These are phyloP conservation scores for Drosophila punjabiensis DNA, from an alignment of 1,140 invertebrate genomes.

Conservation along the genomic window DNA sequence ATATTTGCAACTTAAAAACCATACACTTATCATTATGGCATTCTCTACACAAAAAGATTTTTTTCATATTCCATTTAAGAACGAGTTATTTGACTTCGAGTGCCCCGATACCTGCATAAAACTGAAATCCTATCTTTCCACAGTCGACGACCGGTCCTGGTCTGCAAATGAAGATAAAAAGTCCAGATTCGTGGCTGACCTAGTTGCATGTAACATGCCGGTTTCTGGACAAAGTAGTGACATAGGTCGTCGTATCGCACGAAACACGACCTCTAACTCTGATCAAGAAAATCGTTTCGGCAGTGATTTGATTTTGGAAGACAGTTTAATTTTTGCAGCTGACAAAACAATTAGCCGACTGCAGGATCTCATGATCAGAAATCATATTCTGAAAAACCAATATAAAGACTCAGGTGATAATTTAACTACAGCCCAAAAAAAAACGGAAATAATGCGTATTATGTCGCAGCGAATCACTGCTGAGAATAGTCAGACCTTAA, in stretches of 20 bases:
- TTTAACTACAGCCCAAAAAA: neutral
- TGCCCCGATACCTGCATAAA: slow-evolving; percentile 66
- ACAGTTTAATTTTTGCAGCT: slow-evolving; percentile 5
- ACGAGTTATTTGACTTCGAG: slow-evolving; percentile 48
- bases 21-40: slow-evolving; percentile 51
- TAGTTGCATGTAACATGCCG: slow-evolving; percentile 61
- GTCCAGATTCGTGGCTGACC: slow-evolving; percentile 64
- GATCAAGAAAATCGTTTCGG: neutral
- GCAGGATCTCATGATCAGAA: slow-evolving; percentile 1
- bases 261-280: neutral
- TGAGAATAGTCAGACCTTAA: neutral
- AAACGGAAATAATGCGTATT: neutral
- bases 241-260: neutral
- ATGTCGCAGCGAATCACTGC: neutral
- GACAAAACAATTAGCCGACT: slow-evolving; percentile 8
- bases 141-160: slow-evolving; percentile 72
- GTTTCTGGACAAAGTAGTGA: neutral
- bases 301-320: neutral
- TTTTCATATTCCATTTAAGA: slow-evolving; percentile 74
- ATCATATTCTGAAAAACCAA: neutral
- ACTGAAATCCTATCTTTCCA: slow-evolving; percentile 67
- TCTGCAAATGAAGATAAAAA: slow-evolving; percentile 65
- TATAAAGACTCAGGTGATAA: neutral
- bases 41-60: slow-evolving; percentile 79
- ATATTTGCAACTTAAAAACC: neutral